Evolutionary conservation across 2,113 vertebrate genomes (phyloP).

Genomic region (Lipotes vexillifer): DNA sequence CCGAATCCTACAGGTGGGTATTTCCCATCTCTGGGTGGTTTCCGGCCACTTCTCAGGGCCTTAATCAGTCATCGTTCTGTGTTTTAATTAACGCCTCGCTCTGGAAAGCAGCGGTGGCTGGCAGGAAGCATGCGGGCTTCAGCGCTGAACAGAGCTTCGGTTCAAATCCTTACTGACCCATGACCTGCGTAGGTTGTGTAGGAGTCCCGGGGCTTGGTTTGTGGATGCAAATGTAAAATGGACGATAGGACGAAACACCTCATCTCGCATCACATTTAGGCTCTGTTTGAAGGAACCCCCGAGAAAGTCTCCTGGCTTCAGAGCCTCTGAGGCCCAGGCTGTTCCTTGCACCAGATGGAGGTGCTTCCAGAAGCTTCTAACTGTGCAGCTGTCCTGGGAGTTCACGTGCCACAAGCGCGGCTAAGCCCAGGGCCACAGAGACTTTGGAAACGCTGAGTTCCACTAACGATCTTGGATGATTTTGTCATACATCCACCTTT

Average conservation of each 20-base stretch:
- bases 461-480: background rate
- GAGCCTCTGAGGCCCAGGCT: background rate
- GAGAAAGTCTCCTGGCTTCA: accelerated
- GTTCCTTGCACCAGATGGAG: accelerated
- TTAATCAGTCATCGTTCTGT: accelerated
- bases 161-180: no score
- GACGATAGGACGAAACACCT: accelerated
- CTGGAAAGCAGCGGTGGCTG: accelerated
- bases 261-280: accelerated
- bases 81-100: background rate
- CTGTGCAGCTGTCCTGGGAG: background rate
- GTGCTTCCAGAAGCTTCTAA: background rate
- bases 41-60: background rate
- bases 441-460: background rate
- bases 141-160: accelerated
- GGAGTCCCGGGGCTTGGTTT: background rate
- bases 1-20: accelerated
- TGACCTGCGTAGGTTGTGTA: no score
- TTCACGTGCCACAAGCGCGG: accelerated
- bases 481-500: background rate
- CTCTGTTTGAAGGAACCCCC: background rate
- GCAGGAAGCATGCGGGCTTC: background rate
- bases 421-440: background rate
- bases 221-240: background rate
- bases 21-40: accelerated